Percentiles rank a stretch among this genome's conserved stretches.
Conservation (phyloP, 1,140 invertebrate genomes). For the Danaus plexippus region DNA sequence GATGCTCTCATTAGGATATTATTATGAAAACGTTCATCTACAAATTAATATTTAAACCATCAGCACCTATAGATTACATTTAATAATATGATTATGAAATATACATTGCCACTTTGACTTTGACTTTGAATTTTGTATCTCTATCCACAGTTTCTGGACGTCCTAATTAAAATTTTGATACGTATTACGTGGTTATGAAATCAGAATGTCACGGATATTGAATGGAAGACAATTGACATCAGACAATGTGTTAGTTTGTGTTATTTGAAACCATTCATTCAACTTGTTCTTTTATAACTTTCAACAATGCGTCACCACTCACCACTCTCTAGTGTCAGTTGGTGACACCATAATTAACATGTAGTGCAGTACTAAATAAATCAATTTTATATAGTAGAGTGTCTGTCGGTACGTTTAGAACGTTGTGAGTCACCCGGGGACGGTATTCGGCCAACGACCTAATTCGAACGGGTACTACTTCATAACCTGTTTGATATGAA, state of each 20-base stretch:
- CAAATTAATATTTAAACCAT: background rate
- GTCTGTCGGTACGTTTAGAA: conserved; percentile 39
- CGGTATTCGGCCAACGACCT: conserved; percentile 64
- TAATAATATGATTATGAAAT: too few relatives aligned
- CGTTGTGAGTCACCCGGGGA: conserved; percentile 49
- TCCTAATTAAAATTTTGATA: too few relatives aligned
- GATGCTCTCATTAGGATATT: conserved; percentile 34
- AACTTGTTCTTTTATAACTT: conserved; percentile 36
- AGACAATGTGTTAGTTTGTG: conserved; percentile 6
- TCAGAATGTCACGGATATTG: too few relatives aligned
- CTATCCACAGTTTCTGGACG: too few relatives aligned
- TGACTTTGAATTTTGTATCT: too few relatives aligned
- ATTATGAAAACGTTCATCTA: conserved; percentile 23
- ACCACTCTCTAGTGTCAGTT: background rate
- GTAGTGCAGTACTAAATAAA: conserved; percentile 13
- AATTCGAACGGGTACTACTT: conserved; percentile 35
- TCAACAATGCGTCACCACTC: conserved; percentile 32
- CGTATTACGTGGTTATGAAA: too few relatives aligned
- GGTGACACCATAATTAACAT: background rate
- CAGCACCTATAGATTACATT: too few relatives aligned
- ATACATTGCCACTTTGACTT: too few relatives aligned
- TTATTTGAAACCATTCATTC: conserved; percentile 59
- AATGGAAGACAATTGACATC: too few relatives aligned
- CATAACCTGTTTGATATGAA: too few relatives aligned
- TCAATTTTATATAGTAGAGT: conserved; percentile 20